phyloP scores from a whole-genome alignment of 2,888 invertebrate genomes.

The Pyrrhopygopsis socrates region DNA sequence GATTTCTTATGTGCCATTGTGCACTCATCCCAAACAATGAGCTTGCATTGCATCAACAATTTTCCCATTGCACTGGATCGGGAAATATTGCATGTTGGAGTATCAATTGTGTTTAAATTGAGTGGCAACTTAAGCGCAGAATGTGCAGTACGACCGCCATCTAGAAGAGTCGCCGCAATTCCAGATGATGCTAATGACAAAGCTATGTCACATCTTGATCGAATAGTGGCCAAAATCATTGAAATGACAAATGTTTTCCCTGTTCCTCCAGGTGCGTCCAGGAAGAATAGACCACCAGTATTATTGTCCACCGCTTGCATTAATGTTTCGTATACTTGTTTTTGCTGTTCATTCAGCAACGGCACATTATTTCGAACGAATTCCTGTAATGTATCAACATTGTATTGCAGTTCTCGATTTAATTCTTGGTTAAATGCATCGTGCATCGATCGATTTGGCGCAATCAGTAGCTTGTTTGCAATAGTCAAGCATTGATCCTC shows the following conservation, averaged over 20 bases:
- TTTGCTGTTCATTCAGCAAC: slow-evolving; percentile 73
- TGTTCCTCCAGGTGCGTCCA: slow-evolving; percentile 62
- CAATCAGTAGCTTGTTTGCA: too few relatives aligned
- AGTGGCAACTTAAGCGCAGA: too few relatives aligned
- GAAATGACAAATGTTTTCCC: slow-evolving; percentile 40
- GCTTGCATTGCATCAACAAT: too few relatives aligned
- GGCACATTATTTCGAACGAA: slow-evolving; percentile 72
- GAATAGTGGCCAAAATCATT: too few relatives aligned
- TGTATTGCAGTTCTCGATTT: slow-evolving; percentile 81
- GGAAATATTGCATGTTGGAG: too few relatives aligned
- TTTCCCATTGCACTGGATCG: too few relatives aligned
- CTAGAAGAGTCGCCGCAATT: slow-evolving; percentile 77
- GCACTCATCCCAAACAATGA: too few relatives aligned
- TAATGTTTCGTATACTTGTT: slow-evolving; percentile 66
- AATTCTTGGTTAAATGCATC: slow-evolving; percentile 78
- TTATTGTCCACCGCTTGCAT: slow-evolving; percentile 67
- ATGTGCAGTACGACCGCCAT: slow-evolving; percentile 62
- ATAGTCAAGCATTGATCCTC: slow-evolving; percentile 78
- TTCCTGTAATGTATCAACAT: slow-evolving; percentile 71
- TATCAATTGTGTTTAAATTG: too few relatives aligned
- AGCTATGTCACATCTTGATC: too few relatives aligned
- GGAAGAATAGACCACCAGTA: slow-evolving; percentile 74
- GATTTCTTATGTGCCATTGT: too few relatives aligned
- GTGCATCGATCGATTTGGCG: slow-evolving; percentile 71
- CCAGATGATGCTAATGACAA: slow-evolving; percentile 53